phyloP scores from a whole-genome alignment of 2,888 invertebrate species.

The Yponomeuta malinellus region DNA sequence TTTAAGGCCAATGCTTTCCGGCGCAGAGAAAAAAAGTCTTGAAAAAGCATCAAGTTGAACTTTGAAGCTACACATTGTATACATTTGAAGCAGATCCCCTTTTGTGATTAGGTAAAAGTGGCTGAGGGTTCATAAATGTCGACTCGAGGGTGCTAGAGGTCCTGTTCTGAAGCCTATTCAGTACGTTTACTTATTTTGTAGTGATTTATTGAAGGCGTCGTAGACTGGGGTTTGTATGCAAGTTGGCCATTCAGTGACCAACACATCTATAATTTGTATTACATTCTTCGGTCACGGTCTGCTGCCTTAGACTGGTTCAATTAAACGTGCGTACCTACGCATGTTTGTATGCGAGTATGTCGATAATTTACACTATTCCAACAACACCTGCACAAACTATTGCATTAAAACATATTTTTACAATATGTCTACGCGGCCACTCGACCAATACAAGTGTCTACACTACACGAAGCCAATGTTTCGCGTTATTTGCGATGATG shows the following conservation, averaged over 20 bases:
- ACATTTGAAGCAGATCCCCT: no score
- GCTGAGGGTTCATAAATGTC: no score
- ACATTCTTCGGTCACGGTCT: neutral
- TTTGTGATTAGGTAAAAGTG: no score
- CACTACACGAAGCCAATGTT: slow-evolving; percentile 32
- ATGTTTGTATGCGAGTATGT: neutral
- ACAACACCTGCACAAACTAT: neutral
- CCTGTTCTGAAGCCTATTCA: no score
- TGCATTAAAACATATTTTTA: neutral
- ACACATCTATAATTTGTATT: neutral
- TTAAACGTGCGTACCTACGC: neutral
- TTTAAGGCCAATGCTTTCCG: no score
- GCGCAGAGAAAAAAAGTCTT: no score
- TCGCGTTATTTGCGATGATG: slow-evolving; percentile 30
- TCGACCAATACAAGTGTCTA: neutral
- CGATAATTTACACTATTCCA: neutral
- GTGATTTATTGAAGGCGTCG: no score
- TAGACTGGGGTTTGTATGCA: neutral
- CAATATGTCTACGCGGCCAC: neutral
- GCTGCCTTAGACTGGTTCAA: neutral
- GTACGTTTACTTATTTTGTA: no score
- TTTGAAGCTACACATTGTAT: no score
- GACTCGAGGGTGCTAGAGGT: no score
- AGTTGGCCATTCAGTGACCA: neutral
- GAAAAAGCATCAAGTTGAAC: no score